Evolutionary conservation across 2,888 invertebrate genomes (phyloP), one percentile per base, ranked within the genome.

Genomic region (Micoletzkya japonica): DNA sequence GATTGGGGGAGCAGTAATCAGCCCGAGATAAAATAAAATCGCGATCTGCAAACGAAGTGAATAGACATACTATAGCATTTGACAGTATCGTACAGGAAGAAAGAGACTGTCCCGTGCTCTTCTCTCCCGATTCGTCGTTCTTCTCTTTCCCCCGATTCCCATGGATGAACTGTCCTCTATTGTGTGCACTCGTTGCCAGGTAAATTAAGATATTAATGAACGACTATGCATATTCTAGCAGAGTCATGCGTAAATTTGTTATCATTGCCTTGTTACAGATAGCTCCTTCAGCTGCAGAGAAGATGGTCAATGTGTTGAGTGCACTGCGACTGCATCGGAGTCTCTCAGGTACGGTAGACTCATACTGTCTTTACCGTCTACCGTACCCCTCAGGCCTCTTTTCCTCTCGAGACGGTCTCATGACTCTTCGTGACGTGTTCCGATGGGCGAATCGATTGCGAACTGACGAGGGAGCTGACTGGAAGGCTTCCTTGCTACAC

Each of bases 111-210:
- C 97, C 0, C 89, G 97, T 76, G 98, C 98, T 0, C 97, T 99
- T 84, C 90, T 96, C 81, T 98, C 98, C 86, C 90, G 97, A 77
- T 99, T 99, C 86, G 92, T 98, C 7, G 96, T 98, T 86, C 88
- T 99, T 3, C 95, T 97, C 86, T 97, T 97, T 86, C 92, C 93
- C 82, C 94, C 95, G 86, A 94, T 98, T 83, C 97, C 97, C 0
- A 89, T 91, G 20, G 86, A 87, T 0, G 98, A 99, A 85, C 87
- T 99, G 71, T 92, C 93, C 86, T 90, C 77, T 60, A 84, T 84
- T 77, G 83, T 84, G 4, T 67, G 74, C 36, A 70, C 67, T 6
- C 36, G 57, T 7, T 67, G 67, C n/a, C 6, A 67, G 67, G 67
- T 67, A 3, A 39, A 44, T 56, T 14, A 4, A 10, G 4, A 24